phyloP scores from a whole-genome alignment of 2,113 vertebrate species.

The Limanda limanda region DNA sequence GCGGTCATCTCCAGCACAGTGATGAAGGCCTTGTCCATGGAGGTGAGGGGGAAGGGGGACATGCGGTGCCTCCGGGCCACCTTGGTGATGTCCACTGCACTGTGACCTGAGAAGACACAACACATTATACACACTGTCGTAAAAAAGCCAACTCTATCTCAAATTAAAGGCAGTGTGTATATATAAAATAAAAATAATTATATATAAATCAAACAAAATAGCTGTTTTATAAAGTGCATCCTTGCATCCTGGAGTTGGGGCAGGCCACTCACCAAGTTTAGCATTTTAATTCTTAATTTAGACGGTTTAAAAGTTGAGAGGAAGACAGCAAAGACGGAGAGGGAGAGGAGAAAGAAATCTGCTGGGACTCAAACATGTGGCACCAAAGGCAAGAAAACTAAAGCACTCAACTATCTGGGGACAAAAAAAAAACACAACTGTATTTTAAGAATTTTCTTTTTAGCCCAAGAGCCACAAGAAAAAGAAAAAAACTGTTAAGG shows the following conservation, averaged over 20 bases:
- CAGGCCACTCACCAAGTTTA: neutral
- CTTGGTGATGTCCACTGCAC: slow-evolving; percentile 99
- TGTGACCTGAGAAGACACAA: slow-evolving; percentile 87
- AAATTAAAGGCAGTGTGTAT: too few relatives aligned
- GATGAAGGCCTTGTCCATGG: slow-evolving; percentile 99
- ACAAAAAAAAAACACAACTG: slow-evolving; percentile 1
- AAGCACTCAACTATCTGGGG: slow-evolving; percentile 40
- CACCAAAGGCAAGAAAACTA: slow-evolving; percentile 20
- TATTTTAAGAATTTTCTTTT: slow-evolving; percentile 33
- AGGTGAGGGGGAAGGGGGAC: slow-evolving; percentile 98
- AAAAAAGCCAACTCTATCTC: too few relatives aligned
- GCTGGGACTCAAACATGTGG: slow-evolving; percentile 31
- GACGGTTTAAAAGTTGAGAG: slow-evolving; percentile 26
- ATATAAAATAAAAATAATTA: too few relatives aligned
- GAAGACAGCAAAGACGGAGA: neutral
- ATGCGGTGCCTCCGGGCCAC: slow-evolving; percentile 98
- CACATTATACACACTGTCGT: neutral
- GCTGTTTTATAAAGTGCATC: too few relatives aligned
- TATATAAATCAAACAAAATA: too few relatives aligned
- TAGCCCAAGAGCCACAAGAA: slow-evolving; percentile 1
- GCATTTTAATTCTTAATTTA: slow-evolving; percentile 44
- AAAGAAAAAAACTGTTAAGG: slow-evolving; percentile 5
- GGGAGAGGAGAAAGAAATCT: slow-evolving; percentile 25
- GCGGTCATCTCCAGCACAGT: slow-evolving; percentile 99
- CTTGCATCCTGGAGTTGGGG: neutral